Base-by-base conservation (phyloP, 2,888 invertebrate genomes). In the Chrysolina americana region DNA sequence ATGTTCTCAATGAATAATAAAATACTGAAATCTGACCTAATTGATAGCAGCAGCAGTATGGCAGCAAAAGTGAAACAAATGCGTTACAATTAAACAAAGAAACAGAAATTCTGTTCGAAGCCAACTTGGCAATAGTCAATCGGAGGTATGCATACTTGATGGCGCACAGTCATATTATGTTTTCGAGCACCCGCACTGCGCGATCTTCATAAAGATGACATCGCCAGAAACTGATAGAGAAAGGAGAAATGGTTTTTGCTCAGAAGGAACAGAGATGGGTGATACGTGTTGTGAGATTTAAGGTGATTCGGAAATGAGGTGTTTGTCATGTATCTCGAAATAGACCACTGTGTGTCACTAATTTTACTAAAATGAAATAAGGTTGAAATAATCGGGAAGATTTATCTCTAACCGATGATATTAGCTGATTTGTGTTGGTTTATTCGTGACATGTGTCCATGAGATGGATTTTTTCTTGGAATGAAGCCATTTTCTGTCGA, bases 91-190 rank as follows among this genome's bases (percentile, higher is more conserved):
- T 71, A 68, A 76, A 78, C 74, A 74, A 78, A 78, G 73, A 74
- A 75, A 76, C 56, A 78, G 50, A 59, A 76, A 76, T 76, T 66
- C 72, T 64, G 72, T 71, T 68, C 73, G 48, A 53, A 73, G 78
- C 78, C 82, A 81, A 81, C 74, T 82, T 82, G 82, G 82, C 82
- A 82, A 78, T 75, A 77, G 78, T 68, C 78, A 77, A 81, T 81
- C 80, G 81, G 80, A 81, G 81, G 80, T 81, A 80, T 81, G 81
- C 78, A 80, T 80, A 81, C 81, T 82, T 82, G 80, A 81, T 81
- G 76, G 69, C 76, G 80, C 78, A 53, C 17, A 65, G 80, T 79
- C 79, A 76, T 48, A 53, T 21, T 73, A 78, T 79, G 78, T 79
- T 81, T 77, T 72, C 59, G 65, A 80, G 76, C 81, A 81, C 81